Evolutionary conservation across 2,888 invertebrate genomes (phyloP).

Genomic region (Acholoe squamosa): DNA sequence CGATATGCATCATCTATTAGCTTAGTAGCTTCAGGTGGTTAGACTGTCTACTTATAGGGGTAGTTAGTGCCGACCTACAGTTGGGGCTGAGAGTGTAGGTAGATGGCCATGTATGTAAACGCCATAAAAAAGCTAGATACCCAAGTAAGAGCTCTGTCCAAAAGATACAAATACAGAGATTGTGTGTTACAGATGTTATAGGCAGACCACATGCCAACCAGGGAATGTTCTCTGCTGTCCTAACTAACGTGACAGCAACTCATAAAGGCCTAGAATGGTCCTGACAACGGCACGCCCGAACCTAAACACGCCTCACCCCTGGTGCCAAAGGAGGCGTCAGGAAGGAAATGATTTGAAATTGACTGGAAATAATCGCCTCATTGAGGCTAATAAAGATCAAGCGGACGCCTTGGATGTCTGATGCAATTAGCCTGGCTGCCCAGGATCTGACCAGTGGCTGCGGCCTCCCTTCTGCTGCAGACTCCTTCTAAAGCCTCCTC

Average conservation of each 20-base stretch:
- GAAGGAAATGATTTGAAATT: conserved; percentile 42
- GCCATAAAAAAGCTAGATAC: no score
- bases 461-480: not conserved
- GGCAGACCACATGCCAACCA: no score
- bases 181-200: no score
- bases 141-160: no score
- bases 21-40: no score
- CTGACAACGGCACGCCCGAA: not conserved
- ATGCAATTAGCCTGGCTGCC: conserved; percentile 12
- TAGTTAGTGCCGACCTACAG: no score
- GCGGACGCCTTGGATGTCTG: not conserved
- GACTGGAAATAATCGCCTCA: conserved; percentile 57
- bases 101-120: no score
- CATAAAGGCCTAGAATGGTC: not conserved
- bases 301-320: not conserved
- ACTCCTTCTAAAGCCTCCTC: not conserved
- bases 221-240: no score
- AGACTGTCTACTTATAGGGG: no score
- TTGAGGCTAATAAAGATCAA: conserved; percentile 42
- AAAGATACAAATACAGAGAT: no score
- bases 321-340: conserved; percentile 34
- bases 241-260: not conserved
- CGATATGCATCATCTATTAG: no score
- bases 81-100: no score
- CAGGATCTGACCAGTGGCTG: not conserved